Conservation (phyloP, 35 echinoderm and acorn worm genomes). For the Apostichopus japonicus region DNA sequence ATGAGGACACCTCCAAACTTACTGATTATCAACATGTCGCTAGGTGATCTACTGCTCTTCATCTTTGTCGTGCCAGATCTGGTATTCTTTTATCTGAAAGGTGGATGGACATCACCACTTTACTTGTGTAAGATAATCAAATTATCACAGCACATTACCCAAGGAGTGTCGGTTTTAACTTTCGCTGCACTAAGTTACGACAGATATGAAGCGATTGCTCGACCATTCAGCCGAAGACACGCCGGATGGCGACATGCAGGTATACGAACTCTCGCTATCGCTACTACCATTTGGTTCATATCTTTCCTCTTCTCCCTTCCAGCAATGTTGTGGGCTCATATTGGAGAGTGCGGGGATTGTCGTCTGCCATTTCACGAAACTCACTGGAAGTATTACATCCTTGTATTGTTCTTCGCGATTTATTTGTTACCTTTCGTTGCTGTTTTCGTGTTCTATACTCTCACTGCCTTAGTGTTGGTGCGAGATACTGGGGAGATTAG, state of each 20-base stretch:
- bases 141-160: conserved; percentile 6
- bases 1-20: conserved; percentile 54
- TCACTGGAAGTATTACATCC: conserved; percentile 15
- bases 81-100: conserved; percentile 2
- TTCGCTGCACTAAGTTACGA: conserved; percentile 39
- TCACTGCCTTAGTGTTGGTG: conserved; percentile 37
- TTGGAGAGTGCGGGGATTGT: conserved; percentile 29
- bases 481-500: conserved; percentile 33
- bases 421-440: conserved; percentile 41
- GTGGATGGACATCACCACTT: conserved; percentile 22
- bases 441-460: conserved; percentile 43
- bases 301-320: conserved; percentile 39
- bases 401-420: conserved; percentile 31
- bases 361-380: conserved; percentile 26
- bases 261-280: conserved; percentile 24
- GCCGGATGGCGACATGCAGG: conserved; percentile 17
- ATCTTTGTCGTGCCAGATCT: conserved; percentile 27
- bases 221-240: conserved; percentile 45
- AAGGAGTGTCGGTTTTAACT: conserved; percentile 52
- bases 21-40: conserved; percentile 42
- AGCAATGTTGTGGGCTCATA: background rate
- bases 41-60: conserved; percentile 33
- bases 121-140: conserved; percentile 27
- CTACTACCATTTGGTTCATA: conserved; percentile 29
- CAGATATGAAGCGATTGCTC: conserved; percentile 42